Evolutionary conservation across 2,888 invertebrate species (phyloP).

Genomic region (Pyrochroa serraticornis): DNA sequence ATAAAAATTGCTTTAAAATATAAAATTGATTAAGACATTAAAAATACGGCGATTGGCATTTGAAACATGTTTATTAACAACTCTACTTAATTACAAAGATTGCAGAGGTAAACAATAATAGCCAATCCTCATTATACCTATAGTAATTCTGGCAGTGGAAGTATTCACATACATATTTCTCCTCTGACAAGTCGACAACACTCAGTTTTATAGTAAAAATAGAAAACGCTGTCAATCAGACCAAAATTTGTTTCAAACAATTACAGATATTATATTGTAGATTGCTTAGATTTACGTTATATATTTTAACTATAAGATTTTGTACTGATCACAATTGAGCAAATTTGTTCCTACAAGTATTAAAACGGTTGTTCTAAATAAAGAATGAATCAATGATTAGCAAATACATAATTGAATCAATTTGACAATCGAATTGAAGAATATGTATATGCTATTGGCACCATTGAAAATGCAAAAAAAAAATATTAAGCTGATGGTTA

Average conservation of each 20-base stretch:
- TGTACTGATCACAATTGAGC: slow-evolving; percentile 26
- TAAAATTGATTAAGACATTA: no score
- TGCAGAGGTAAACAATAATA: slow-evolving; percentile 18
- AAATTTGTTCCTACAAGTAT: slow-evolving; percentile 7
- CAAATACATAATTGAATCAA: not conserved
- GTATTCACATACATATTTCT: slow-evolving; percentile 19
- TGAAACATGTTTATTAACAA: slow-evolving; percentile 23
- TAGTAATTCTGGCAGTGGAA: slow-evolving; percentile 27
- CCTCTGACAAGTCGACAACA: slow-evolving; percentile 2
- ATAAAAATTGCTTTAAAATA: no score
- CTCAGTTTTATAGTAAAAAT: slow-evolving; percentile 17
- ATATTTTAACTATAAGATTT: slow-evolving; percentile 17
- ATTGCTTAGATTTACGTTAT: slow-evolving; percentile 11
- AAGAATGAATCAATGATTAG: not conserved
- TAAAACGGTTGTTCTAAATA: not conserved
- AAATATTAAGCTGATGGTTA: not conserved
- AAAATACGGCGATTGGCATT: no score
- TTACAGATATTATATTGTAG: not conserved
- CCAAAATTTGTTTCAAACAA: slow-evolving; percentile 9
- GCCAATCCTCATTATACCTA: slow-evolving; percentile 13
- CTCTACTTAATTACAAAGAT: slow-evolving; percentile 21
- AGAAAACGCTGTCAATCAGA: slow-evolving; percentile 10
- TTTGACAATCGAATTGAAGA: not conserved
- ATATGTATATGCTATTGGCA: not conserved
- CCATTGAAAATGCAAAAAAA: not conserved